phyloP scores from a whole-genome alignment of 2,888 invertebrate species.

The Vanessa cardui region DNA sequence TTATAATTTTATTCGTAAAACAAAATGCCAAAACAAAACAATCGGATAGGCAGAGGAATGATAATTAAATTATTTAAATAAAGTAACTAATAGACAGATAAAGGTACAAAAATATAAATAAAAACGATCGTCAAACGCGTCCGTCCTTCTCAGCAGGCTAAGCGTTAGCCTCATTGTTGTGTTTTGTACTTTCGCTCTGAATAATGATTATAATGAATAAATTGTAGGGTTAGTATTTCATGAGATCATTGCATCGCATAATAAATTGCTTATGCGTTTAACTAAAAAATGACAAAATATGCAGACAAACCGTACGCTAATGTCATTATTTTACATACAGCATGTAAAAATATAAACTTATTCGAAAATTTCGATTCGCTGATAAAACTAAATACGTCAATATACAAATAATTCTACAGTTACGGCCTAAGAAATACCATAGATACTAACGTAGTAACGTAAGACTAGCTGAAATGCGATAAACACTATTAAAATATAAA shows the following conservation, averaged over 20 bases:
- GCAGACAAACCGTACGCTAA: conserved; percentile 71
- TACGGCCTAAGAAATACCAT: conserved; percentile 69
- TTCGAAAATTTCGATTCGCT: conserved; percentile 59
- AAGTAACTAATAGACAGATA: conserved; percentile 74
- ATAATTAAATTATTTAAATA: conserved; percentile 63
- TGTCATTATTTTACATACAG: conserved; percentile 68
- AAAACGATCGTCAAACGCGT: conserved; percentile 59
- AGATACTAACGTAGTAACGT: conserved; percentile 76
- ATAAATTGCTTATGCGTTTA: conserved; percentile 70
- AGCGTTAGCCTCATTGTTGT: conserved; percentile 43
- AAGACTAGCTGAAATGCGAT: conserved; percentile 83
- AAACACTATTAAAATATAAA: conserved; percentile 77
- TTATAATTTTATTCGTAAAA: conserved; percentile 50
- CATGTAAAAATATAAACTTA: conserved; percentile 63
- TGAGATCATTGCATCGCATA: conserved; percentile 80
- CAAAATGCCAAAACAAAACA: conserved; percentile 65
- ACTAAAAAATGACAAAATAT: conserved; percentile 80
- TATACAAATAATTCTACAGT: conserved; percentile 76
- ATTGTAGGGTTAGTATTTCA: conserved; percentile 78
- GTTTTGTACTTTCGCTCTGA: conserved; percentile 80
- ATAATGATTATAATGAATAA: conserved; percentile 54
- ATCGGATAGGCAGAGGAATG: conserved; percentile 70
- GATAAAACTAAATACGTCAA: conserved; percentile 71
- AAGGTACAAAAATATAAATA: conserved; percentile 77
- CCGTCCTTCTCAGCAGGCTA: conserved; percentile 38